Evolutionary conservation across 2,797 vertebrate species (phyloP).

Genomic region (Cyprinodon diabolis): DNA sequence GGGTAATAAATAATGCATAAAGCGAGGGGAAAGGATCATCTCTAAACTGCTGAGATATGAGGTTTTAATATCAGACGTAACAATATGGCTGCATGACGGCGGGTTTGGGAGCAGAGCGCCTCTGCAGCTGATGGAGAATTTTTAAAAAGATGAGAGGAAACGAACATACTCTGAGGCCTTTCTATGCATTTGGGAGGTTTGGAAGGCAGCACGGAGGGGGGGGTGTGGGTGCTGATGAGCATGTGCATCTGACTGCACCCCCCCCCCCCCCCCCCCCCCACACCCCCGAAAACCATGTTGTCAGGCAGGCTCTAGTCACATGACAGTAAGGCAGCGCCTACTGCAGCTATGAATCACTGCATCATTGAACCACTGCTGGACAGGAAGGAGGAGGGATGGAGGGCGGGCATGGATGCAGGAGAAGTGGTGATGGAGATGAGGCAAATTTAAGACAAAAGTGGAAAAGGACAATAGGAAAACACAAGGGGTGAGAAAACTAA

Average conservation of each 20-base stretch:
- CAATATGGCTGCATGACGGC: background rate
- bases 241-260: conserved; percentile 25
- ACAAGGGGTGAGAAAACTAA: background rate
- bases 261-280: conserved; percentile 6
- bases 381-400: conserved; percentile 38
- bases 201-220: conserved; percentile 18
- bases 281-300: conserved; percentile 67
- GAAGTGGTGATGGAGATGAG: conserved; percentile 19
- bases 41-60: conserved; percentile 30
- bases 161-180: conserved; percentile 33
- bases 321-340: conserved; percentile 76
- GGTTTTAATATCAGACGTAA: conserved; percentile 18
- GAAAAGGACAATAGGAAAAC: background rate
- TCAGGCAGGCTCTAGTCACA: conserved; percentile 85
- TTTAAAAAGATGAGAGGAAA: conserved; percentile 26
- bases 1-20: conserved; percentile 50
- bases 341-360: conserved; percentile 82
- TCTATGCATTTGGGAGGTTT: conserved; percentile 17
- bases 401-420: conserved; percentile 17
- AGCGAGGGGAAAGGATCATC: conserved; percentile 20
- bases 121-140: conserved; percentile 31
- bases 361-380: conserved; percentile 72
- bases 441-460: conserved; percentile 7
- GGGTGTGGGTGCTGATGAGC: conserved; percentile 23
- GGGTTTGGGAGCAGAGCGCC: conserved; percentile 23